Conservation (phyloP, 1,140 invertebrate genomes). For the Agrilus planipennis region DNA sequence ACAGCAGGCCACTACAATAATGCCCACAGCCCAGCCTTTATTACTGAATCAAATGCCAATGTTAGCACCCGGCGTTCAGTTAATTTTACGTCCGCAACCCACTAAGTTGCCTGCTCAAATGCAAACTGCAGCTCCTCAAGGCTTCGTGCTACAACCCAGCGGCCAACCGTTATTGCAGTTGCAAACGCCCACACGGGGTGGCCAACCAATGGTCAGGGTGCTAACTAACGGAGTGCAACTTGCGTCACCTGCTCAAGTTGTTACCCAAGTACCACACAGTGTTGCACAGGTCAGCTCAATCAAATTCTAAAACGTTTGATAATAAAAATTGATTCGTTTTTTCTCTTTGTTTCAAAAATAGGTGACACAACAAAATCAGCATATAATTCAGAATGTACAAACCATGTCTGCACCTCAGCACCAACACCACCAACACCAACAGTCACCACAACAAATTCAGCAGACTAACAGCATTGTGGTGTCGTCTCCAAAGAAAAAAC, state of each 20-base stretch:
- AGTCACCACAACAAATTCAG: conserved; percentile 1
- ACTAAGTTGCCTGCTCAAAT: conserved; percentile 35
- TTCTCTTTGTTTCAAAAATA: too few species aligned
- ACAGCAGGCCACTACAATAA: conserved; percentile 23
- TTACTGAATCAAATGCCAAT: conserved; percentile 32
- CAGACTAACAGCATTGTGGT: background rate
- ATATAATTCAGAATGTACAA: conserved; percentile 1
- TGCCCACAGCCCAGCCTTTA: conserved; percentile 30
- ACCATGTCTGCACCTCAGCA: background rate
- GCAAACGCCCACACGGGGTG: conserved; percentile 30
- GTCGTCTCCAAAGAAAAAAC: conserved; percentile 27
- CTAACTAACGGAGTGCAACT: conserved; percentile 38
- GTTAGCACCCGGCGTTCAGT: conserved; percentile 38
- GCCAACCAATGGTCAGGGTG: conserved; percentile 39
- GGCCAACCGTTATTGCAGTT: conserved; percentile 27
- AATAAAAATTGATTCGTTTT: too few species aligned
- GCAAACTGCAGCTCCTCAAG: conserved; percentile 32
- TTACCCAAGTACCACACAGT: conserved; percentile 20
- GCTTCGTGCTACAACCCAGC: conserved; percentile 30
- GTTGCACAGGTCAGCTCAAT: too few species aligned
- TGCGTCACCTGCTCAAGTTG: conserved; percentile 31
- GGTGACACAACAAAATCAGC: background rate
- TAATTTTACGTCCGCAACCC: conserved; percentile 39
- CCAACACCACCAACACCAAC: background rate
- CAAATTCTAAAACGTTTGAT: too few species aligned